Base-by-base conservation (phyloP, 2,888 invertebrate species). In the Sycophila texana region DNA sequence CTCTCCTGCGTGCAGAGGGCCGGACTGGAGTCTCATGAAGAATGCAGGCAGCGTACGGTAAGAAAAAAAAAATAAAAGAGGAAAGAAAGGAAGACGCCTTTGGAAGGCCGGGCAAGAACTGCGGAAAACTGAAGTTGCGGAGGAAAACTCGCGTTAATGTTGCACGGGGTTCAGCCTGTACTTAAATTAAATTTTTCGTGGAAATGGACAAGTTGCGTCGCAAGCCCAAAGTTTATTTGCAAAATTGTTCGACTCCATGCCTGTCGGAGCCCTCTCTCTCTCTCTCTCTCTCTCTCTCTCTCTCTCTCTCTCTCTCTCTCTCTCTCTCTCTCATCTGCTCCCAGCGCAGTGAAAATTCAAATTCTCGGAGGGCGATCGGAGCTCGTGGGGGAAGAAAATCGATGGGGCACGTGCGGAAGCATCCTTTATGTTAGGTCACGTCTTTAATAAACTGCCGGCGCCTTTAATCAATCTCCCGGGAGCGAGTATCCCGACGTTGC, bases 351-450 rank as follows among this genome's bases (percentile, higher is more conserved):
- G 30, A 30, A 30, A 30, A 30, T 30, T 30, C 30, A 30, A 61
- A 53, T 65, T 14, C 39, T 47, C 4, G 47, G 30, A 10, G 67
- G 22, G 67, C 16, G 68, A 22, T 10, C n/a, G 16, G 70, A 79
- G n/a, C n/a, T n/a, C n/a, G n/a, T n/a, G 79, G 70, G 74, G 72
- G 0, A 7, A 18, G 73, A 60, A 60, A 75, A 75, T 75, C 75
- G 75, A 61, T 67, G 58, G 26, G 51, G 14, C 26, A 16, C 67
- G 20, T 7, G 53, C 53, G 60, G 53, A 65, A 77, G 20, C 83
- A 86, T 86, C 86, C 86, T 86, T 87, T 87, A 86, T 88, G 88
- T 86, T 85, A 84, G 87, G 89, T 89, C 89, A 89, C 88, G 89
- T 89, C 86, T 89, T 88, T 88, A 88, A 89, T 88, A 89, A 86